phyloP scores from a whole-genome alignment of 2,888 invertebrate species.

The Lasioglossum oenotherae region DNA sequence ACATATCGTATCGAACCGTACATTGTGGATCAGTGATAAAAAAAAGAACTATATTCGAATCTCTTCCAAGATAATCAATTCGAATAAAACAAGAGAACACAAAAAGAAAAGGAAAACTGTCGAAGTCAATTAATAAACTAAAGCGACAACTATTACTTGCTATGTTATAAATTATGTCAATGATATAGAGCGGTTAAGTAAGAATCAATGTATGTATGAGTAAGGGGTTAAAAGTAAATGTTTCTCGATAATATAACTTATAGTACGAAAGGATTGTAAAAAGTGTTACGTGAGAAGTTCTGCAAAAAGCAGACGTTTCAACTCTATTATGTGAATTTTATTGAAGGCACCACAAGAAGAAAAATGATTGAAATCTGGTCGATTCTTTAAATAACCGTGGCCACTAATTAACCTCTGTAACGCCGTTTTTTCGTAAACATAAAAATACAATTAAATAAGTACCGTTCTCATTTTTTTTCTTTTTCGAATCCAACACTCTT shows the following conservation, averaged over 20 bases:
- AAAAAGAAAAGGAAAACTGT: constrained; percentile 2
- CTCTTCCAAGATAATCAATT: constrained; percentile 25
- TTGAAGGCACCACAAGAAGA: constrained; percentile 67
- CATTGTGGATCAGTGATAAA: constrained; percentile 33
- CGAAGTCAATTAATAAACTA: constrained; percentile 47
- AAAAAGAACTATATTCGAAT: constrained; percentile 31
- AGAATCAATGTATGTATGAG: constrained; percentile 52
- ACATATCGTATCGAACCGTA: constrained; percentile 35
- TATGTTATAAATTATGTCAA: constrained; percentile 60
- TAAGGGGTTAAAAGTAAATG: constrained; percentile 54
- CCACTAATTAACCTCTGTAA: constrained; percentile 49
- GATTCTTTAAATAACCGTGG: constrained; percentile 45
- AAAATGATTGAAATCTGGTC: constrained; percentile 50
- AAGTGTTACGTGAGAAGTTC: constrained; percentile 40
- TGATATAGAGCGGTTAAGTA: constrained; percentile 44
- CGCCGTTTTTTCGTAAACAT: constrained; percentile 48
- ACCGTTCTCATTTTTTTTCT: constrained; percentile 45
- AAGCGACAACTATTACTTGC: constrained; percentile 45
- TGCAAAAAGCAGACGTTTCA: constrained; percentile 50
- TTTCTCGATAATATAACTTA: constrained; percentile 53
- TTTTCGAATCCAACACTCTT: constrained; percentile 29
- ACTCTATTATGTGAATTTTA: constrained; percentile 56
- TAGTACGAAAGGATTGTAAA: constrained; percentile 50
- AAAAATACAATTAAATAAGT: constrained; percentile 58
- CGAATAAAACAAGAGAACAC: constrained; percentile 15